phyloP scores from a whole-genome alignment of 2,113 vertebrate species.

The Cyprinodon variegatus region DNA sequence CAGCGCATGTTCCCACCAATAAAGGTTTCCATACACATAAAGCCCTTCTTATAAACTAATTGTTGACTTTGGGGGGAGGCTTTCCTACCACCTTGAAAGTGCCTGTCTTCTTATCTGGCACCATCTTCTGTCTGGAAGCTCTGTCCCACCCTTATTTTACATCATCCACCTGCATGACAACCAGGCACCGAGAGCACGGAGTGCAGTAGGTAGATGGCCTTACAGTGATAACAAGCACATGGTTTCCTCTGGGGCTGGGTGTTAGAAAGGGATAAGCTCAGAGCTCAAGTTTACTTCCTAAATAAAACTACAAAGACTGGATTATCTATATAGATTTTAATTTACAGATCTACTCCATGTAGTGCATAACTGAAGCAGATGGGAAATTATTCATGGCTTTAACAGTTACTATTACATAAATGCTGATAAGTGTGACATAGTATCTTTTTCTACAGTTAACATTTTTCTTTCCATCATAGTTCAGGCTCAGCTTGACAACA shows the following conservation, averaged over 20 bases:
- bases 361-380: not conserved
- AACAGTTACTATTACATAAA: not conserved
- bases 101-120: slow-evolving; percentile 78
- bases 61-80: slow-evolving; percentile 32
- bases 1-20: accelerated
- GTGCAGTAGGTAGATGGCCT: slow-evolving; percentile 58
- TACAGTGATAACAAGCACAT: slow-evolving; percentile 64
- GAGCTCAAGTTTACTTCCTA: slow-evolving; percentile 3
- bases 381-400: not conserved
- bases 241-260: slow-evolving; percentile 26
- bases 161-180: slow-evolving; percentile 80
- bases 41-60: not conserved
- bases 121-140: slow-evolving; percentile 79
- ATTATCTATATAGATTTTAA: not conserved
- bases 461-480: too few species aligned
- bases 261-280: slow-evolving; percentile 7
- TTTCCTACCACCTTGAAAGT: slow-evolving; percentile 59
- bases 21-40: not conserved
- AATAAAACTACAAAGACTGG: not conserved
- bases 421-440: not conserved
- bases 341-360: not conserved
- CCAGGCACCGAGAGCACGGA: slow-evolving; percentile 61
- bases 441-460: not conserved
- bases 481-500: too few species aligned
- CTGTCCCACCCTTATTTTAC: slow-evolving; percentile 75